These are phyloP conservation scores for Rhagoletis zephyria DNA, from an alignment of 1,140 invertebrate genomes.

Conservation along the genomic window DNA sequence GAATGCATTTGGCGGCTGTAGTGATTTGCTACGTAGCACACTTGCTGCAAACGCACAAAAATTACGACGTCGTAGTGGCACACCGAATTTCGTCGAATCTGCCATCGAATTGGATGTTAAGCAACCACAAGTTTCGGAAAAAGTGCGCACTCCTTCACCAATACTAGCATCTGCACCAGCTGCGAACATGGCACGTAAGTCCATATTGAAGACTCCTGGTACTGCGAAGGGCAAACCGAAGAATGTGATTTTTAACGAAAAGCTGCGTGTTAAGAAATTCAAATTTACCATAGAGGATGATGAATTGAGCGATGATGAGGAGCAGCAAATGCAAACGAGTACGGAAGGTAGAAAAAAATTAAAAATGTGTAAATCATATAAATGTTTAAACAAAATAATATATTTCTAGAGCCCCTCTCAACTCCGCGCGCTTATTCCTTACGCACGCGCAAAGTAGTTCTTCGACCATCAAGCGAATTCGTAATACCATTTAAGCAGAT, in stretches of 20 bases:
- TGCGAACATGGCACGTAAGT: constrained; percentile 53
- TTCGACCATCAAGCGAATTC: constrained; percentile 64
- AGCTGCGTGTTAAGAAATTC: constrained; percentile 67
- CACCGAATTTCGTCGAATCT: constrained; percentile 9
- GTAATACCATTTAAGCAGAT: constrained; percentile 50
- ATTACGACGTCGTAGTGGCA: constrained; percentile 7
- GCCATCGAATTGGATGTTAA: neutral
- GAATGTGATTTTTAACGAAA: constrained; percentile 68
- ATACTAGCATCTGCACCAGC: constrained; percentile 25
- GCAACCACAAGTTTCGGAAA: neutral
- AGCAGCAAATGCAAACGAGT: constrained; percentile 1
- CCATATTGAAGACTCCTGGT: constrained; percentile 69
- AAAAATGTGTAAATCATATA: too few species aligned
- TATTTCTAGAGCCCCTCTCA: neutral
- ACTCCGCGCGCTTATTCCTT: constrained; percentile 51
- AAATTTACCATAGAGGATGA: constrained; percentile 63
- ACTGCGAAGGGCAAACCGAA: constrained; percentile 61
- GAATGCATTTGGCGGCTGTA: neutral
- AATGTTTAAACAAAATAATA: neutral
- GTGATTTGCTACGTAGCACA: neutral
- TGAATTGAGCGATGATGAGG: constrained; percentile 57
- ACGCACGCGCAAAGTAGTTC: constrained; percentile 63
- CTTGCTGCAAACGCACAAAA: constrained; percentile 24
- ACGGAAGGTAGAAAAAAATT: constrained; percentile 12
- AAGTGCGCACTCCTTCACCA: neutral